Conservation (phyloP, 1,140 invertebrate genomes). For the Drosophila subobscura region DNA sequence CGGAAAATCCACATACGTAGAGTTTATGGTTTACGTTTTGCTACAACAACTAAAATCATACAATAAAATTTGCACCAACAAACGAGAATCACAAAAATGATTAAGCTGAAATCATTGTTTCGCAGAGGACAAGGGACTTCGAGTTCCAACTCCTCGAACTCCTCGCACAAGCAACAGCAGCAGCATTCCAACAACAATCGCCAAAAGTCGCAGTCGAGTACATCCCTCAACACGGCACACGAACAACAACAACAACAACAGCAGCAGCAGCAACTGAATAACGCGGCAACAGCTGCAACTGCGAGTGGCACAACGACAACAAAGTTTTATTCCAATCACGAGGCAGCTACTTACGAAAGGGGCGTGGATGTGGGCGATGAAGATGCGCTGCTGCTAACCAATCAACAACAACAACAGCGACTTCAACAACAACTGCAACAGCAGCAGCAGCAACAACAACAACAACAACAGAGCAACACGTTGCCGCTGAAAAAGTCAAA, state of each 20-base stretch:
- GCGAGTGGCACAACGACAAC: slow-evolving; percentile 33
- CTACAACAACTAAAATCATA: too few species aligned
- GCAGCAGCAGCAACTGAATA: slow-evolving; percentile 42
- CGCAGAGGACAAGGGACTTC: slow-evolving; percentile 87
- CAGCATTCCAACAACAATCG: slow-evolving; percentile 72
- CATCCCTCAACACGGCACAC: slow-evolving; percentile 75
- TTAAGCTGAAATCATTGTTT: slow-evolving; percentile 92
- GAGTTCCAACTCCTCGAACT: slow-evolving; percentile 72
- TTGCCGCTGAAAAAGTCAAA: slow-evolving; percentile 78
- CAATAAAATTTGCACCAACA: slow-evolving; percentile 48
- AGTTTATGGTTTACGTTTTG: too few species aligned
- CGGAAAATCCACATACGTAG: too few species aligned
- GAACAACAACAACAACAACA: slow-evolving; percentile 58
- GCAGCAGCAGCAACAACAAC: slow-evolving; percentile 41
- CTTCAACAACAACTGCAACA: slow-evolving; percentile 41
- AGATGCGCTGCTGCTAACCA: slow-evolving; percentile 65
- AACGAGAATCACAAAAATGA: slow-evolving; percentile 84
- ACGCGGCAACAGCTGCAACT: slow-evolving; percentile 23
- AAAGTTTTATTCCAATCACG: slow-evolving; percentile 72
- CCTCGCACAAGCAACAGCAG: slow-evolving; percentile 55
- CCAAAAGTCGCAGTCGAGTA: slow-evolving; percentile 78
- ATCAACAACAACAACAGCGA: slow-evolving; percentile 53
- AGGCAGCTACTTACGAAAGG: slow-evolving; percentile 65
- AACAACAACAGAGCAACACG: slow-evolving; percentile 59
- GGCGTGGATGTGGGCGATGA: slow-evolving; percentile 80